Base-by-base conservation (phyloP, 2,797 vertebrate species). In the Tokudaia muenninki region DNA sequence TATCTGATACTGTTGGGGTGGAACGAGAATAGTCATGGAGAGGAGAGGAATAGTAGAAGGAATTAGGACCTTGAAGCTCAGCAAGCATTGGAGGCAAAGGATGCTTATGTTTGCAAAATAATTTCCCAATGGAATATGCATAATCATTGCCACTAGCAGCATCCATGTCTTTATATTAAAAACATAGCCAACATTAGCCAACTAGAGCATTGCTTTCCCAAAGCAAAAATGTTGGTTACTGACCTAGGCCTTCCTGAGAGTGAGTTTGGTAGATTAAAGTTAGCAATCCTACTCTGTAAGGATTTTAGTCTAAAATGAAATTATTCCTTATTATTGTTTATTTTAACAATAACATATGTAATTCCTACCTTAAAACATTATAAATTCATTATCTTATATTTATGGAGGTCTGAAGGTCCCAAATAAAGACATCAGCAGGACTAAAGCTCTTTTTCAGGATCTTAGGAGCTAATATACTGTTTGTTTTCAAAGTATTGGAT, bases 81-180 rank as follows among this genome's bases (percentile, higher is more conserved):
- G 6, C 0, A 70, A 1, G 16, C 5, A 57, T 17, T 79, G 55
- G 31, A 10, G n/a, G 47, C 44, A 47, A 55, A 1, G 34, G 17
- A 87, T 77, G 3, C 1, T 72, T 74, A 3, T 29, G 91, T 80
- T 91, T 95, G 74, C 31, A 93, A 89, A 92, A 83, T 77, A 17
- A 24, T 86, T 95, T 94, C 37, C 16, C 16, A 29, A 4, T 95
- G 16, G 52, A 14, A 55, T 37, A 44, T 84, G 59, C 21, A 24
- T 41, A 59, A 41, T 79, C 61, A 75, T 41, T 55, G 41, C 11
- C n/a, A 74, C 31, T 63, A 17, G 1, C 9, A 89, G 37, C 59
- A 92, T 55, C 59, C 3, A 63, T 6, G 19, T 70, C 21, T 89
- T 91, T 80, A 63, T 16, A 47, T 67, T 21, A 75, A 87, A 95